Percentiles rank a stretch among this genome's conserved stretches.
These are phyloP conservation scores for Gnathonemus echidnorhynchus DNA, from an alignment of 2,113 vertebrate genomes.

Conservation along the genomic window DNA sequence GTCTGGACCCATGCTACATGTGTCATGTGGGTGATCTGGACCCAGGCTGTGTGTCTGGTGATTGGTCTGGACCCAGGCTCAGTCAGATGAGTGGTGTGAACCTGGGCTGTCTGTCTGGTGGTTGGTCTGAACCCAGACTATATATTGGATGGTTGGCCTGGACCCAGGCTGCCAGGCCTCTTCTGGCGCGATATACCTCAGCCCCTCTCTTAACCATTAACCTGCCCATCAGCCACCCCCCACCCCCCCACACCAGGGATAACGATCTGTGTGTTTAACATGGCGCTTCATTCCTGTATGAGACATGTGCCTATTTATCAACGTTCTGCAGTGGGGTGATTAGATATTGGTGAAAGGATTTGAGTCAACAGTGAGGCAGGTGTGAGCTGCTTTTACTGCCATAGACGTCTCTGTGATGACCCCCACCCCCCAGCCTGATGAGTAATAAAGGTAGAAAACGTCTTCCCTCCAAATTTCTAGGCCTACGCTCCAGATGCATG, in stretches of 20 bases:
- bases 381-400: constrained; percentile 67
- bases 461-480: constrained; percentile 12
- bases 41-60: not conserved
- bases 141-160: not conserved
- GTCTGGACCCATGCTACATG: not conserved
- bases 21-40: not conserved
- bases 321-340: constrained; percentile 50
- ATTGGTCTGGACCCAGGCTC: not conserved
- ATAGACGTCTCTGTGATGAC: constrained; percentile 42
- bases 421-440: constrained; percentile 55
- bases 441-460: constrained; percentile 53
- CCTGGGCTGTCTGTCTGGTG: not conserved
- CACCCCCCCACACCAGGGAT: constrained; percentile 37
- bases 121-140: not conserved
- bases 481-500: not conserved
- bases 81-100: not conserved
- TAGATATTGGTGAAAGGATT: constrained; percentile 80
- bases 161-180: not conserved
- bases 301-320: constrained; percentile 74
- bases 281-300: constrained; percentile 46
- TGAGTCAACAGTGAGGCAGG: constrained; percentile 82
- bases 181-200: not conserved
- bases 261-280: constrained; percentile 61
- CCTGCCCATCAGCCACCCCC: constrained; percentile 38
- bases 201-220: constrained; percentile 66